Base-by-base conservation (phyloP, 2,888 invertebrate genomes). In the Marronus borbonicus region DNA sequence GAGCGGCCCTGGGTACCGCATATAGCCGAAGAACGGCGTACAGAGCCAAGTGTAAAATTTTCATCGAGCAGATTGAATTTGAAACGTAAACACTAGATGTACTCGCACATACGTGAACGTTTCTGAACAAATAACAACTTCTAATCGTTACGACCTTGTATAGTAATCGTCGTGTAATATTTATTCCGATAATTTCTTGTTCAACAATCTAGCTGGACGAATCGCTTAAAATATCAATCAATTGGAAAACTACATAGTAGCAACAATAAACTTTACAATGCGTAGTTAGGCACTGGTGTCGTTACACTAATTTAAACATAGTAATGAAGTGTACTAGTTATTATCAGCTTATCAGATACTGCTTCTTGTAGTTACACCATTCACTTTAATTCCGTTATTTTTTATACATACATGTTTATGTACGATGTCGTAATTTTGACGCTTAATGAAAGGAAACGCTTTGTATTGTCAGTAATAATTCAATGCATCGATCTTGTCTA, bases 121-220 rank as follows among this genome's bases (percentile, higher is more conserved):
- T 72, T 72, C 72, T 72, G 20, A 44, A 72, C 72, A 58, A 72
- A 70, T 70, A 70, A 72, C 58, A 66, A 39, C 58, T 72, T 58
- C 39, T 72, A 72, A 72, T 72, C 72, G 60, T 72, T 72, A 58
- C 24, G 60, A 72, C 72, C 72, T 72, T 72, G 72, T 72, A 72
- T 20, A 72, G 58, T 58, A 58, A 72, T 72, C 72, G 58, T 58
- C 36, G 44, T 60, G 44, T 55, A 70, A 55, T 72, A 60, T 72
- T 60, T 72, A 72, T 72, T 39, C 20, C 72, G 44, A 72, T 72
- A 72, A 39, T 60, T 68, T 72, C 58, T 70, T 68, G 31, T 55
- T 70, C 7, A 36, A 31, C 69, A 55, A 55, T 28, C 69, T 60
- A 60, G 28, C 36, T 58, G 39, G 58, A 44, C 58, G 10, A 39